Percentiles rank a stretch among this genome's conserved stretches.
These are phyloP conservation scores for Oncorhynchus gorbuscha DNA, from an alignment of 2,113 vertebrate species.

Conservation along the genomic window DNA sequence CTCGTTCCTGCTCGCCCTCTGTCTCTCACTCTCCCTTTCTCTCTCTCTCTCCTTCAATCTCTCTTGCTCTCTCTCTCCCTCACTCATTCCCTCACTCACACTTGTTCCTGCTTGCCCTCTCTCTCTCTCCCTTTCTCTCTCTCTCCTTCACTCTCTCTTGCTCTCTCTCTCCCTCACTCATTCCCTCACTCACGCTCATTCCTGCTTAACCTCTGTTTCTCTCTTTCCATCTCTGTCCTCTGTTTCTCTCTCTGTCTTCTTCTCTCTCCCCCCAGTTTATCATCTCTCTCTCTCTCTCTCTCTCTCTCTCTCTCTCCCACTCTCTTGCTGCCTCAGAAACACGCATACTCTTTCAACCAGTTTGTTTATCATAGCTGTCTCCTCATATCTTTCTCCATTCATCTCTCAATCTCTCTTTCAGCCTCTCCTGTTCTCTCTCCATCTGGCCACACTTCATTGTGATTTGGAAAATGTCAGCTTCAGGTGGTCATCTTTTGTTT, in stretches of 20 bases:
- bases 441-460: conserved; percentile 29
- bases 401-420: conserved; percentile 29
- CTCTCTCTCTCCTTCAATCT: background rate
- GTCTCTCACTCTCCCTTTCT: conserved; percentile 6
- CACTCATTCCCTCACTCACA: background rate
- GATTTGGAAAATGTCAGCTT: conserved; percentile 22
- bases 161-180: background rate
- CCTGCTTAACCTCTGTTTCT: no score
- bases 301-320: background rate
- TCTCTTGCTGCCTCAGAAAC: conserved; percentile 39
- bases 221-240: background rate
- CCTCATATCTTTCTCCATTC: conserved; percentile 9
- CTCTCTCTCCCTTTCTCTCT: conserved; percentile 5
- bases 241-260: no score
- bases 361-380: conserved; percentile 44
- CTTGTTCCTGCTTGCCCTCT: background rate
- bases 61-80: background rate
- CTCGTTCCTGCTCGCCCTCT: background rate
- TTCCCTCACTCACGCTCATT: no score
- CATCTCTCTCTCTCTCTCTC: conserved; percentile 7
- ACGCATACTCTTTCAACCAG: conserved; percentile 20
- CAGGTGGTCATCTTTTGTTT: conserved; percentile 21
- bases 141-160: background rate
- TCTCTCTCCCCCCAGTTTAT: background rate
- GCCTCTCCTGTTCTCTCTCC: conserved; percentile 40